A percentile compares a stretch with the other conserved stretches of the same genome.
These are phyloP conservation scores for Acronicta psi DNA, from an alignment of 2,888 invertebrate species.

Conservation along the genomic window DNA sequence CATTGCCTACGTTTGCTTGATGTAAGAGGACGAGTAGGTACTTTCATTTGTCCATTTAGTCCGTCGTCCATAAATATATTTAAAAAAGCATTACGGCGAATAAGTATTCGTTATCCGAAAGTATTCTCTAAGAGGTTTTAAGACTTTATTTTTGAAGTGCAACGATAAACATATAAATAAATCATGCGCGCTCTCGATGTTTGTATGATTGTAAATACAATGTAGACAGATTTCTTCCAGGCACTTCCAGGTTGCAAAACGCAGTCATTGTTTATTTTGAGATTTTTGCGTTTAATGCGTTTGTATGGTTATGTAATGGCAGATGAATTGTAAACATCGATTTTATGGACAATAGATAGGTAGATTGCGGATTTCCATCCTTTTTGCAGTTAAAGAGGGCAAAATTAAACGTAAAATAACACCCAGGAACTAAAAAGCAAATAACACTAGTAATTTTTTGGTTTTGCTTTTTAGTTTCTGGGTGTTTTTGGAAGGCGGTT, in stretches of 20 bases:
- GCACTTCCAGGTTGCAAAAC: slow-evolving; percentile 8
- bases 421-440: no score
- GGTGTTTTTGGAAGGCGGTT: no score
- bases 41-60: slow-evolving; percentile 36
- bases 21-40: slow-evolving; percentile 30
- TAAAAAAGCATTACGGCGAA: slow-evolving; percentile 42
- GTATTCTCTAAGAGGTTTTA: slow-evolving; percentile 20
- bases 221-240: slow-evolving; percentile 11
- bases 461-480: no score
- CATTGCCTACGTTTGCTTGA: slow-evolving; percentile 57
- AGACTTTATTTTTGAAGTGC: slow-evolving; percentile 32
- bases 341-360: no score
- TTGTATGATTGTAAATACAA: neutral
- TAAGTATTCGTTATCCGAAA: slow-evolving; percentile 33
- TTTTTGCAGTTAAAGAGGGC: no score
- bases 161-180: slow-evolving; percentile 42
- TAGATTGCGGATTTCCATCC: no score
- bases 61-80: slow-evolving; percentile 38
- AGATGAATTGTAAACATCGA: no score
- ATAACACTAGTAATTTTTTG: no score
- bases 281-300: neutral
- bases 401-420: no score
- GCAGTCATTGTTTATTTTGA: slow-evolving; percentile 7
- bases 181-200: slow-evolving; percentile 20
- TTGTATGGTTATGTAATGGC: neutral